Base-by-base conservation (phyloP, 30 jellyfish, hydroid and myxozoan species). In the Cassiopea andromeda region DNA sequence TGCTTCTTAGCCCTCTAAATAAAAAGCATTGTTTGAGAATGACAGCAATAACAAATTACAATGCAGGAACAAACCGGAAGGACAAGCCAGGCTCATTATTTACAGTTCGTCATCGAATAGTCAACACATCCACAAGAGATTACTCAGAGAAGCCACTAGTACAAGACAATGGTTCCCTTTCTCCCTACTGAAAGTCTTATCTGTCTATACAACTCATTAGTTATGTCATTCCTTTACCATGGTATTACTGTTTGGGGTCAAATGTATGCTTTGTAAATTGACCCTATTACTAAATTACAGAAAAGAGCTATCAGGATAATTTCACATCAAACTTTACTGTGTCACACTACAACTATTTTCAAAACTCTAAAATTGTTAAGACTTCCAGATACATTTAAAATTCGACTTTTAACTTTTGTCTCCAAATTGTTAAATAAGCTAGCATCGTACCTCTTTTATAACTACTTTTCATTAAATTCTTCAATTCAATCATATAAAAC, bases 201-300 rank as follows among this genome's bases (percentile, higher is more conserved):
- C 7, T 44, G 83, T 10, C 6, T 74, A 0, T 74, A 14, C 43
- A 14, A 74, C 43, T 8, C 89, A 57, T 80, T 80, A 59, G 58
- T 80, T 80, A 49, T 80, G 69, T 59, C 89, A 8, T 80, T 66
- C 67, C 59, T 80, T 12, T 82, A 60, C 1, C 67, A 80, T 80
- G 82, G 89, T 80, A 49, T 80, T 50, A 80, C 60, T 80, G 89
- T 60, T 60, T 80, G 89, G 82, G 84, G 89, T 60, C 89, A 80
- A 80, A 80, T 82, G 9, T 50, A 9, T 80, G 82, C 89, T 12
- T 59, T 45, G 46, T 80, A 80, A 82, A 66, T 60, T 27, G 89
- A 80, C 46, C 89, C 89, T 10, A 80, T 80, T 59, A 10, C 38
- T 54, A 1, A 60, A 80, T 50, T 80, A 46, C 89, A 80, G 82